Evolutionary conservation across 2,797 vertebrate genomes (phyloP).

Genomic region (Sebastes nivosus): DNA sequence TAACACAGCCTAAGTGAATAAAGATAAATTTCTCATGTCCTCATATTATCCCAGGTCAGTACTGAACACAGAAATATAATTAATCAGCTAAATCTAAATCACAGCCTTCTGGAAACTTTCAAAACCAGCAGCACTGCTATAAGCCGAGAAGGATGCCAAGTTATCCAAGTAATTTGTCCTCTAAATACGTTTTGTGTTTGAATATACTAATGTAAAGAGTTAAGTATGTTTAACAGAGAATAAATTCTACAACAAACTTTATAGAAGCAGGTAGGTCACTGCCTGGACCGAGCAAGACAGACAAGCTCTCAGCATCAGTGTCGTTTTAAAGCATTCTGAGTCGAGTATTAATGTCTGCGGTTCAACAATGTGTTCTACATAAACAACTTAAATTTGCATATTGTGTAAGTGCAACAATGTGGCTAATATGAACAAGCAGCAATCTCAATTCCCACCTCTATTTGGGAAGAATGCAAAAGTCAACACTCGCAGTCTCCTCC

Average conservation of each 20-base stretch:
- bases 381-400: constrained; percentile 65
- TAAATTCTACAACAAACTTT: constrained; percentile 15
- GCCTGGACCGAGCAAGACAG: constrained; percentile 3
- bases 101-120: background rate
- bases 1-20: background rate
- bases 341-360: constrained; percentile 26
- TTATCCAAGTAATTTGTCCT: background rate
- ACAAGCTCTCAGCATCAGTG: constrained; percentile 31
- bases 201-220: constrained; percentile 47
- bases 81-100: constrained; percentile 7
- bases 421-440: constrained; percentile 56
- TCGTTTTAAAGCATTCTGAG: constrained; percentile 44
- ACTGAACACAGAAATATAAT: constrained; percentile 10
- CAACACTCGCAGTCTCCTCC: constrained; percentile 21
- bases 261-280: constrained; percentile 26
- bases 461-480: constrained; percentile 15
- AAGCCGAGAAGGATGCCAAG: background rate
- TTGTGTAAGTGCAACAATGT: constrained; percentile 57
- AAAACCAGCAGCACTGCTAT: constrained; percentile 5
- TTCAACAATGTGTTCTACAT: constrained; percentile 22
- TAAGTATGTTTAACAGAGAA: constrained; percentile 43
- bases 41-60: constrained; percentile 30
- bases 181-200: constrained; percentile 38
- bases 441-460: constrained; percentile 5
- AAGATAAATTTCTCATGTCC: background rate